A percentile compares a stretch with the other conserved stretches of the same genome.
Evolutionary conservation across 2,113 vertebrate genomes (phyloP).

Genomic region (Amphiprion ocellaris): DNA sequence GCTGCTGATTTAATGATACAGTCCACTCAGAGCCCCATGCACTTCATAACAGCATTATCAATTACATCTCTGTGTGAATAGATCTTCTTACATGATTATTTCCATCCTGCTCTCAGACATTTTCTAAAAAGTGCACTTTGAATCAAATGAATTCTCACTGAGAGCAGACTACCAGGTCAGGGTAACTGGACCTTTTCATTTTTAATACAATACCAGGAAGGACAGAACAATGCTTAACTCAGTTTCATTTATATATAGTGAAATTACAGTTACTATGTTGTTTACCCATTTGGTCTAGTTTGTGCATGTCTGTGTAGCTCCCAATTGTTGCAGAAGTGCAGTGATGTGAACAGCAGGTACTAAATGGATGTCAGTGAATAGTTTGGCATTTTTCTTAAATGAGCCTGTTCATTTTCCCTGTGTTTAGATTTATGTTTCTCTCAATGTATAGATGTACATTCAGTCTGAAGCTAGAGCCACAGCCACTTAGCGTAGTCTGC

Average conservation of each 20-base stretch:
- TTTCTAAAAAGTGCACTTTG: constrained; percentile 2
- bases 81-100: constrained; percentile 39
- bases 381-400: too few species aligned
- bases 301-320: background rate
- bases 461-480: too few species aligned
- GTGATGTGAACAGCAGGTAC: too few species aligned
- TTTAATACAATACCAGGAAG: background rate
- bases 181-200: background rate
- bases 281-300: too few species aligned
- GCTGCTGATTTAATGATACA: constrained; percentile 35
- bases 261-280: too few species aligned
- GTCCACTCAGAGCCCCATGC: constrained; percentile 23
- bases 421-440: too few species aligned
- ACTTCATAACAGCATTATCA: constrained; percentile 31
- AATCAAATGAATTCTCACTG: constrained; percentile 17
- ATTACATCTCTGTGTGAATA: constrained; percentile 35
- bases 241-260: background rate
- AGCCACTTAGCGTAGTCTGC: too few species aligned
- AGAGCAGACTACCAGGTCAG: background rate
- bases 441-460: too few species aligned
- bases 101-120: constrained; percentile 9
- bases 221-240: background rate
- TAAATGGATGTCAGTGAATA: too few species aligned
- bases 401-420: too few species aligned
- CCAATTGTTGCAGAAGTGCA: too few species aligned